These are phyloP conservation scores for Podargus strigoides DNA, from an alignment of 2,797 vertebrate species.

Conservation along the genomic window DNA sequence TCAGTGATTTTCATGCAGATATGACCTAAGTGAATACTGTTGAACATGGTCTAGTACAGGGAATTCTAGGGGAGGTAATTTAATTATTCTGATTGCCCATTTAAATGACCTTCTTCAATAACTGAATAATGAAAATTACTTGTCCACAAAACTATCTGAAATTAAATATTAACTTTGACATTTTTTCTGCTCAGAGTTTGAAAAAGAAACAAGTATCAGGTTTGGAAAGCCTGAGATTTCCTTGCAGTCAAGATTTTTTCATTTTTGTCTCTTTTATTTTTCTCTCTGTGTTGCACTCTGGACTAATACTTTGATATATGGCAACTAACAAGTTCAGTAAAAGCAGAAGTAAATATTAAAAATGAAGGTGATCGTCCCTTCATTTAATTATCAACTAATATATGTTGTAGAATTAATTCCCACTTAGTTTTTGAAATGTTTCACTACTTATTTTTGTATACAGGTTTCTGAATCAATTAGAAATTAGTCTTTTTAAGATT, in stretches of 20 bases:
- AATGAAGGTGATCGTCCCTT: background rate
- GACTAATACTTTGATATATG: background rate
- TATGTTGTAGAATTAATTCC: background rate
- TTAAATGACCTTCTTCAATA: background rate
- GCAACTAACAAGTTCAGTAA: background rate
- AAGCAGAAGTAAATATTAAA: background rate
- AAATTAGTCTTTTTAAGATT: background rate
- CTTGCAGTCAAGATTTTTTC: background rate
- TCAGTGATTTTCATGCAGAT: background rate
- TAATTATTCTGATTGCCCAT: background rate
- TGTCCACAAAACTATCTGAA: background rate
- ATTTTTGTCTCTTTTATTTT: background rate
- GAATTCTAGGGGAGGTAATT: background rate
- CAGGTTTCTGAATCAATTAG: background rate
- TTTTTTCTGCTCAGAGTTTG: background rate
- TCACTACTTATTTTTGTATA: background rate
- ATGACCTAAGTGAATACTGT: background rate
- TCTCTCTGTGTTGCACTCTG: background rate
- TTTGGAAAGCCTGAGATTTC: background rate
- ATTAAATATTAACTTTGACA: background rate
- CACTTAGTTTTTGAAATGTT: background rate
- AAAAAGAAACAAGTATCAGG: background rate
- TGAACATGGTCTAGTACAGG: background rate
- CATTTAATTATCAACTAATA: background rate
- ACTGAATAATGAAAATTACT: background rate